phyloP scores from a whole-genome alignment of 2,113 vertebrate genomes.

The Pagrus major region DNA sequence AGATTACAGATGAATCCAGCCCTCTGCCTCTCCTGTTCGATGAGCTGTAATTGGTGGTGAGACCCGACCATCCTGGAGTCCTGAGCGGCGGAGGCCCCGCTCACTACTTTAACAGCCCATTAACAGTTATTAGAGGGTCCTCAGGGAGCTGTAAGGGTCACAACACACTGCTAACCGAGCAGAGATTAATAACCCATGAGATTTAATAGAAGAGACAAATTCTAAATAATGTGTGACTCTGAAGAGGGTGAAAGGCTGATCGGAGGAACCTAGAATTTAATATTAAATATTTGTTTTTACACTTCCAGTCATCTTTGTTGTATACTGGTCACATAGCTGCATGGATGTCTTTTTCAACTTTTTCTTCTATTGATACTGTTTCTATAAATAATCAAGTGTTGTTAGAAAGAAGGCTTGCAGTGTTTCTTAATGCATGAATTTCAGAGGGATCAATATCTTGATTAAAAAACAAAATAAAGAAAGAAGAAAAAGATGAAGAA shows the following conservation, averaged over 20 bases:
- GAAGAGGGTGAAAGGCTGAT: not conserved
- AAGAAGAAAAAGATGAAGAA: too few relatives aligned
- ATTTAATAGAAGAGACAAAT: conserved; percentile 56
- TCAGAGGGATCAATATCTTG: too few relatives aligned
- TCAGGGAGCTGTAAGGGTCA: conserved; percentile 71
- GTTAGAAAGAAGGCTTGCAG: too few relatives aligned
- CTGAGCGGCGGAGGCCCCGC: conserved; percentile 51
- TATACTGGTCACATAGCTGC: not conserved
- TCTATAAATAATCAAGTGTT: not conserved
- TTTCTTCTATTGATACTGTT: not conserved
- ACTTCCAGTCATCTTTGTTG: not conserved
- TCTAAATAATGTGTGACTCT: conserved; percentile 8
- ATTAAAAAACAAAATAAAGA: too few relatives aligned
- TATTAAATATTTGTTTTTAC: conserved; percentile 11
- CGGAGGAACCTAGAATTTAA: conserved; percentile 11
- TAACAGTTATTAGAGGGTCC: conserved; percentile 77
- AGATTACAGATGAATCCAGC: conserved; percentile 55
- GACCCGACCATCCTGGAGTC: conserved; percentile 57
- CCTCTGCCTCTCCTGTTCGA: conserved; percentile 72
- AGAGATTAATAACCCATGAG: conserved; percentile 70
- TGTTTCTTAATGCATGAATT: too few relatives aligned
- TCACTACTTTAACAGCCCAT: conserved; percentile 83
- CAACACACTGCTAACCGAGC: conserved; percentile 56
- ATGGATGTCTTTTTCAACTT: too few relatives aligned
- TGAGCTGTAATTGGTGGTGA: conserved; percentile 85